Percentiles rank a stretch among this genome's conserved stretches.
These are phyloP conservation scores for Corythornis cristatus DNA, from an alignment of 2,113 vertebrate species.

Conservation along the genomic window DNA sequence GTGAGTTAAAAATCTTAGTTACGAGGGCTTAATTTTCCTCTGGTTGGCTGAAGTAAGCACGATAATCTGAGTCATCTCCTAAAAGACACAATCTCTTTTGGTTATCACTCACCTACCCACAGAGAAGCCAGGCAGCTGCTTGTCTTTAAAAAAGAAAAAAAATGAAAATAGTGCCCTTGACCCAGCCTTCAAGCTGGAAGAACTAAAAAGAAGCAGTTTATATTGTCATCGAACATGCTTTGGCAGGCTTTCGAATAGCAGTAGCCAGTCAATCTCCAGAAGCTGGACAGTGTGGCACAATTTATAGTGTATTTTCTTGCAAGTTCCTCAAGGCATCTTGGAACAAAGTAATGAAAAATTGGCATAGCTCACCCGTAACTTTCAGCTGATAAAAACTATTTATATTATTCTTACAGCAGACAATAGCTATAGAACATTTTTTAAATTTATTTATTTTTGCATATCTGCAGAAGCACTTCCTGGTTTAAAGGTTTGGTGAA, in stretches of 20 bases:
- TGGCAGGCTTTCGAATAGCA: not conserved
- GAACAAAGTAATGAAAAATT: not conserved
- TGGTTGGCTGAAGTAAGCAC: not conserved
- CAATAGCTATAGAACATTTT: not conserved
- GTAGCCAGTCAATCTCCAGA: not conserved
- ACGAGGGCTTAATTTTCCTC: accelerated
- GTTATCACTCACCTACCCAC: too few species aligned
- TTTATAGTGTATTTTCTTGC: not conserved
- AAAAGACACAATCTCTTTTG: not conserved
- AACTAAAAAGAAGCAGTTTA: not conserved
- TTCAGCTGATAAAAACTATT: not conserved
- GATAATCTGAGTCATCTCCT: not conserved
- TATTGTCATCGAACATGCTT: not conserved
- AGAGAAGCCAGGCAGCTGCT: not conserved
- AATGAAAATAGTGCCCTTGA: not conserved
- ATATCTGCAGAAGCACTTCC: not conserved
- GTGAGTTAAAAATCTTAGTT: not conserved
- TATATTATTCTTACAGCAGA: not conserved
- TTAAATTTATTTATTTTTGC: not conserved
- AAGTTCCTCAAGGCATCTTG: not conserved
- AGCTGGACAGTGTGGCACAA: not conserved
- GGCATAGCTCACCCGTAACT: not conserved
- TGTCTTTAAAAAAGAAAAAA: not conserved
- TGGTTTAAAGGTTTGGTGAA: not conserved
- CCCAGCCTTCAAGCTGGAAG: not conserved